Evolutionary conservation across 64 coral and sea anemone genomes (phyloP).

Genomic region (Acropora tenuis): DNA sequence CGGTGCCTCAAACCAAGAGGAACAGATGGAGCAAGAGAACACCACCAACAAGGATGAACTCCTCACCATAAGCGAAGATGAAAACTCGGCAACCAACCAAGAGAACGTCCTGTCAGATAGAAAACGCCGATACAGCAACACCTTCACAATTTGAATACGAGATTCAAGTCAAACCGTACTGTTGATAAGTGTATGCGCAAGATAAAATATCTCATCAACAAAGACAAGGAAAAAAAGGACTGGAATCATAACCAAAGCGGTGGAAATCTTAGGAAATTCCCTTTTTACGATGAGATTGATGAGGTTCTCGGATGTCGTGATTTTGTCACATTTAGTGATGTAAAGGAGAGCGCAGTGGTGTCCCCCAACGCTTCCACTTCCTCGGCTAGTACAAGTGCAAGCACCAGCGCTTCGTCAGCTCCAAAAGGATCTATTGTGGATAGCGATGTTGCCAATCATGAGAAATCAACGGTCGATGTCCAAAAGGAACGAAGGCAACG

Average conservation of each 20-base stretch:
- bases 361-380: background rate
- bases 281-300: constrained; percentile 39
- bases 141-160: background rate
- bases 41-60: too few relatives aligned
- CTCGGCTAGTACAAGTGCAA: background rate
- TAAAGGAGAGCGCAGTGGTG: background rate
- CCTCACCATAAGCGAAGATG: too few relatives aligned
- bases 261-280: constrained; percentile 13
- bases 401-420: background rate
- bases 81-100: too few relatives aligned
- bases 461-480: background rate
- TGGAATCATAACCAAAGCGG: constrained; percentile 1
- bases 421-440: background rate
- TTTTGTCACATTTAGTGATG: constrained; percentile 1
- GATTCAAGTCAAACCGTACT: too few relatives aligned
- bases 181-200: too few relatives aligned
- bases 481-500: background rate
- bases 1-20: too few relatives aligned
- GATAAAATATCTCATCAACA: too few relatives aligned
- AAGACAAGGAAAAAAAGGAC: background rate
- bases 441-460: background rate
- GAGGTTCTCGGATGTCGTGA: constrained; percentile 10
- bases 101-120: too few relatives aligned
- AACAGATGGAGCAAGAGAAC: too few relatives aligned
- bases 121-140: too few relatives aligned